Base-by-base conservation (phyloP, 2,888 invertebrate species). In the Teleiodes luculella region DNA sequence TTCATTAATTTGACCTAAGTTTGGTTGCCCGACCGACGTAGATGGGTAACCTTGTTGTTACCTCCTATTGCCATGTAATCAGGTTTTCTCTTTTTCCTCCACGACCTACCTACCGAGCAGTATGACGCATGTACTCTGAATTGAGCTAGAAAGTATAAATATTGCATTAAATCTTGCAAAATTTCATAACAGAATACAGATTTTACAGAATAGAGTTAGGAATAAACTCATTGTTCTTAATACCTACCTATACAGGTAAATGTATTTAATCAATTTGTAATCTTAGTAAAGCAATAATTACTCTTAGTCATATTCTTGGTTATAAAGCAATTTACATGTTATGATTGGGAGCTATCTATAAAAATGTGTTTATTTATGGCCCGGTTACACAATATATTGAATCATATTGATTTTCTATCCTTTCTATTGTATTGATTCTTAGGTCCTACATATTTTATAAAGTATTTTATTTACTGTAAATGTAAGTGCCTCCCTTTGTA, bases 101-200 rank as follows among this genome's bases (percentile, higher is more conserved):
- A 65, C 57, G 66, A 62, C 61, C 65, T 65, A 62, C 61, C 65
- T 65, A 66, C 66, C 52, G 62, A 66, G 68, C 70, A 53, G 73
- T 74, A 76, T 86, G 85, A 86, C 85, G 86, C 85, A 85, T 83
- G 62, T 72, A 70, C 49, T 71, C 66, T 70, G 68, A 66, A 67
- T 63, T 64, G 62, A 62, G 60, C 72, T 71, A 64, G 74, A 75
- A 74, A 75, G 67, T 66, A 62, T 57, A 60, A 62, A 58, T 59
- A 64, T 53, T 60, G 62, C 59, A 60, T 47, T 28, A 37, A 28
- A 49, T 36, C 49, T 28, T 20, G 36, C 49, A 6, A 37, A 24
- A 14, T 49, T 49, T 49, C 49, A 13, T 49, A 24, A 37, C 33
- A 37, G 5, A 31, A n/a, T 48, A 33, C 11, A 18, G 39, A 35